Percentiles rank a stretch among this genome's conserved stretches.
These are phyloP conservation scores for Pteronotus mesoamericanus DNA, from an alignment of 2,797 vertebrate genomes.

Conservation along the genomic window DNA sequence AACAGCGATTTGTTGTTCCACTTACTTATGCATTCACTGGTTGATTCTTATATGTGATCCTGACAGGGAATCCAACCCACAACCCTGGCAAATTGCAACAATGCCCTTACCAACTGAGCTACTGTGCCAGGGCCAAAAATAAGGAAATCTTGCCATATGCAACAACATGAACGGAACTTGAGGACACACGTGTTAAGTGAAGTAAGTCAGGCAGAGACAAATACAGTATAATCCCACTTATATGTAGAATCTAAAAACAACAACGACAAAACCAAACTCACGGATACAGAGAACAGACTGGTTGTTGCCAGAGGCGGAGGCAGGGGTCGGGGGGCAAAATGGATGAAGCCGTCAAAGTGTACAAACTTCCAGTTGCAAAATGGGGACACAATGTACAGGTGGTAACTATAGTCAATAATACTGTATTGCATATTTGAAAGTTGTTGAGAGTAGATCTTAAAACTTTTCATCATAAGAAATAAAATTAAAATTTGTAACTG, in stretches of 20 bases:
- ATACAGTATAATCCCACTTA: not conserved
- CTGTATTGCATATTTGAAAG: not conserved
- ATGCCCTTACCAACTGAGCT: not conserved
- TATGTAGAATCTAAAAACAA: not conserved
- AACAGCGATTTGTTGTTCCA: not conserved
- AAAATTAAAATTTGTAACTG: not conserved
- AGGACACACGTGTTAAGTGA: not conserved
- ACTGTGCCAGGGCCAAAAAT: not conserved
- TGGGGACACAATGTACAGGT: not conserved
- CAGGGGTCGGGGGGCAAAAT: not conserved
- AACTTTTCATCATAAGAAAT: not conserved
- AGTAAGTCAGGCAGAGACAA: not conserved
- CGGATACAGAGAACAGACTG: not conserved
- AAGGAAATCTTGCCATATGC: not conserved
- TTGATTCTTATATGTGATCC: not conserved
- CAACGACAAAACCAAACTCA: not conserved
- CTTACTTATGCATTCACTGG: not conserved
- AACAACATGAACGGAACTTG: not conserved
- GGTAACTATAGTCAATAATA: not conserved
- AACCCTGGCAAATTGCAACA: not conserved
- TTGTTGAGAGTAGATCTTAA: not conserved
- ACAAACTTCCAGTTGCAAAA: not conserved
- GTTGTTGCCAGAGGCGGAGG: not conserved
- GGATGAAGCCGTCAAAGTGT: not conserved
- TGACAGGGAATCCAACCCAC: not conserved